Evolutionary conservation across 2,113 vertebrate species (phyloP).

Genomic region (Nycticorax nycticorax): DNA sequence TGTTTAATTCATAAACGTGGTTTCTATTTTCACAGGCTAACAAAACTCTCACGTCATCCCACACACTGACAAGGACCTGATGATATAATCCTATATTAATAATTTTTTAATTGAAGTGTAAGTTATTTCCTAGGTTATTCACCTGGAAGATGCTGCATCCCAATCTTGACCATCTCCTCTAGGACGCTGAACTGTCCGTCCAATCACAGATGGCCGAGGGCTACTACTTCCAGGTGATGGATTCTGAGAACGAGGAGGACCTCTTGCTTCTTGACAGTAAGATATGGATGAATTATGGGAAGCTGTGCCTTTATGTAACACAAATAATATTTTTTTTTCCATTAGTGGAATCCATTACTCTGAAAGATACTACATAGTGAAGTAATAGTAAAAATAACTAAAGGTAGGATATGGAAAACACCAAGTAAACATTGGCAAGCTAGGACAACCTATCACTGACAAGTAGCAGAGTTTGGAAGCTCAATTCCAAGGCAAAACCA

Average conservation of each 20-base stretch:
- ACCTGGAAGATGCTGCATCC: slow-evolving; percentile 91
- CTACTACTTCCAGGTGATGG: slow-evolving; percentile 86
- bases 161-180: slow-evolving; percentile 95
- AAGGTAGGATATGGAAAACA: not conserved
- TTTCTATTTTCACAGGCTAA: not conserved
- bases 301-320: slow-evolving; percentile 74
- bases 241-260: slow-evolving; percentile 77
- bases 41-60: not conserved
- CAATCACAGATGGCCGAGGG: slow-evolving; percentile 90
- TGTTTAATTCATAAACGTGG: not conserved
- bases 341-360: not conserved
- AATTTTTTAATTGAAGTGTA: not conserved
- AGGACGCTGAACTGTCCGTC: slow-evolving; percentile 87
- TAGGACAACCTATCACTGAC: not conserved
- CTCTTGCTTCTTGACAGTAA: slow-evolving; percentile 81
- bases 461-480: not conserved
- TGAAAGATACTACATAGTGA: not conserved
- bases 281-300: slow-evolving; percentile 94
- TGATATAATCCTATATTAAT: not conserved
- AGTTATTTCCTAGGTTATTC: not conserved
- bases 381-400: not conserved
- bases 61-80: not conserved
- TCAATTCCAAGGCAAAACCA: not conserved
- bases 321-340: not conserved
- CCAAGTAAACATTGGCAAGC: not conserved